Percentiles rank a stretch among this genome's conserved stretches.
Evolutionary conservation across 2,888 invertebrate genomes (phyloP).

Genomic region (Cordylochernes scorpioides): DNA sequence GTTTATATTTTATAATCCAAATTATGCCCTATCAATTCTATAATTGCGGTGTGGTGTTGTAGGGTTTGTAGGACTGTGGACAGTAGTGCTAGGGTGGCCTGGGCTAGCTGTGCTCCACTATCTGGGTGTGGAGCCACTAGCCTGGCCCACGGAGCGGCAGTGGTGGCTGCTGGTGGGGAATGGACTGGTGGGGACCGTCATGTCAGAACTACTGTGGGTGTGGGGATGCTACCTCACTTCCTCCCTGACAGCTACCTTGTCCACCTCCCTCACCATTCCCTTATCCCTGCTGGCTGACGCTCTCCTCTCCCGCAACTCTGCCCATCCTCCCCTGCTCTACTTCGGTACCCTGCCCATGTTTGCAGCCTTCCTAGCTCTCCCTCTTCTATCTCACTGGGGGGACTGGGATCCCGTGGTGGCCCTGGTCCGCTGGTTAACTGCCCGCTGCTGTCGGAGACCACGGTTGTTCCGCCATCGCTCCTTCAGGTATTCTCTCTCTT

Average conservation of each 20-base stretch:
- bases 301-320: conserved; percentile 30
- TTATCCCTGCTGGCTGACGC: conserved; percentile 64
- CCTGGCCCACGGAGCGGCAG: conserved; percentile 53
- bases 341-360: conserved; percentile 49
- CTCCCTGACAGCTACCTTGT: conserved; percentile 55
- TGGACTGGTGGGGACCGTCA: conserved; percentile 63
- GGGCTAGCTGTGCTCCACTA: conserved; percentile 61
- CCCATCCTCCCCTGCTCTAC: conserved; percentile 36
- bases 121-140: conserved; percentile 45
- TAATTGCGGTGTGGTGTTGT: conserved; percentile 15
- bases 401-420: conserved; percentile 57
- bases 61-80: conserved; percentile 83
- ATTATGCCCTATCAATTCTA: too few species aligned
- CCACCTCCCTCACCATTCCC: conserved; percentile 61
- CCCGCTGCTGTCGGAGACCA: too few species aligned
- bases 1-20: too few species aligned
- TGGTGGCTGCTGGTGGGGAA: conserved; percentile 53
- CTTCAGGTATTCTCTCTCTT: too few species aligned
- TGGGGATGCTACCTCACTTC: conserved; percentile 87
- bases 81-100: conserved; percentile 62
- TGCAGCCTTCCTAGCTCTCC: conserved; percentile 40
- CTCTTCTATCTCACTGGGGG: conserved; percentile 43
- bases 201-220: conserved; percentile 73
- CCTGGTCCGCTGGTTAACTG: too few species aligned
- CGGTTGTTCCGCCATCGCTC: too few species aligned